Evolutionary conservation across 2,888 invertebrate genomes (phyloP).

Genomic region (Hyles lineata): DNA sequence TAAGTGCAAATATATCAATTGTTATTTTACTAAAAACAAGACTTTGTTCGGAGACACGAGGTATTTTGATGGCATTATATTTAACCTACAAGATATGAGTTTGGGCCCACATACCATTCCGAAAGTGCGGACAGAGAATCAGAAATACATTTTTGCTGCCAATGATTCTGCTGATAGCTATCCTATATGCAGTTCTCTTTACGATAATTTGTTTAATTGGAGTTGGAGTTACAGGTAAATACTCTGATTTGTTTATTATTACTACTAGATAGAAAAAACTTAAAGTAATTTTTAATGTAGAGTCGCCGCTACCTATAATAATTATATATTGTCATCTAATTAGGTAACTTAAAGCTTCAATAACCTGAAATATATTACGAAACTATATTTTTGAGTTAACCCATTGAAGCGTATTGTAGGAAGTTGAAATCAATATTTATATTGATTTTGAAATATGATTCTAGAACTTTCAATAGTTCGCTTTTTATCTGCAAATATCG

Average conservation of each 20-base stretch:
- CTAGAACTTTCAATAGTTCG: not conserved
- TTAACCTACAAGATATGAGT: constrained; percentile 62
- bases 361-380: too few relatives aligned
- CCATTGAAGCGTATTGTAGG: too few relatives aligned
- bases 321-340: too few relatives aligned
- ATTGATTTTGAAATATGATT: too few relatives aligned
- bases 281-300: too few relatives aligned
- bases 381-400: too few relatives aligned
- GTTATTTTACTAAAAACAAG: constrained; percentile 66
- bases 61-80: constrained; percentile 71
- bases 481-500: too few relatives aligned
- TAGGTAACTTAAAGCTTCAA: too few relatives aligned
- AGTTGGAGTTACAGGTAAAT: constrained; percentile 74
- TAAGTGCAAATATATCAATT: constrained; percentile 60
- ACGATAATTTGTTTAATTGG: constrained; percentile 74
- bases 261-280: too few relatives aligned
- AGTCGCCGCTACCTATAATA: too few relatives aligned
- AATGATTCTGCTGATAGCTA: constrained; percentile 70
- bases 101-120: constrained; percentile 47
- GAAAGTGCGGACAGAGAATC: constrained; percentile 52
- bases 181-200: constrained; percentile 63
- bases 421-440: too few relatives aligned
- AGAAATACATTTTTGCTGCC: constrained; percentile 71
- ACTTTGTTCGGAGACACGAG: constrained; percentile 58
- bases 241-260: too few relatives aligned